These are phyloP conservation scores for Nicator chloris DNA, from an alignment of 2,113 vertebrate genomes.

Conservation along the genomic window DNA sequence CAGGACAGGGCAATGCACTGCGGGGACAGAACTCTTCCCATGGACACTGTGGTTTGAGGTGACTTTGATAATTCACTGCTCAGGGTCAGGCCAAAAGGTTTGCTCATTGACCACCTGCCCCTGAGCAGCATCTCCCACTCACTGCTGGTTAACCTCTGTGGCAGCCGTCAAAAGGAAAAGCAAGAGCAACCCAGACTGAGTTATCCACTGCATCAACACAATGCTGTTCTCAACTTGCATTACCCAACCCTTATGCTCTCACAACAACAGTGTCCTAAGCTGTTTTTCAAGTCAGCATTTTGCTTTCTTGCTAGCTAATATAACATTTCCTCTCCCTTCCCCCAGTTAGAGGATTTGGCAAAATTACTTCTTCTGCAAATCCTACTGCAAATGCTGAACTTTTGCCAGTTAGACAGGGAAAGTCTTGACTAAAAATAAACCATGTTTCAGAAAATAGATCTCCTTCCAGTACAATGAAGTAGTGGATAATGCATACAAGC, in stretches of 20 bases:
- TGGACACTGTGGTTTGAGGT: rapidly evolving
- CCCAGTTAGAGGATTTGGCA: neutral
- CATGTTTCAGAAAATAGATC: constrained; percentile 14
- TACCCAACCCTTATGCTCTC: neutral
- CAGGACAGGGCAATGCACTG: neutral
- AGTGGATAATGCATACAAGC: neutral
- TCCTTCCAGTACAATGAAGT: neutral
- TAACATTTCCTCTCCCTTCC: constrained; percentile 19
- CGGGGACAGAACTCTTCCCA: neutral
- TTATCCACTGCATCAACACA: neutral
- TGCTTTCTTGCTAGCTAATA: neutral
- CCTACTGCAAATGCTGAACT: neutral
- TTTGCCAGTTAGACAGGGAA: constrained; percentile 23
- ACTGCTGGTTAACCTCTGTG: neutral
- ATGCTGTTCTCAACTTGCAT: rapidly evolving
- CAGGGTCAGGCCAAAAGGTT: neutral
- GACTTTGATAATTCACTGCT: neutral
- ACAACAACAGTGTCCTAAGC: neutral
- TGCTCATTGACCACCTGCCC: neutral
- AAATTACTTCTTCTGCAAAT: neutral
- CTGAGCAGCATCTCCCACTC: neutral
- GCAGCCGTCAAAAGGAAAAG: neutral
- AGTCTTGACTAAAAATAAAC: constrained; percentile 46
- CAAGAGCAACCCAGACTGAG: neutral
- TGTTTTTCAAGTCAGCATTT: neutral